Evolutionary conservation across 30 jellyfish, hydroid and myxozoan species (phyloP), one percentile per base, ranked within the genome.

Genomic region (Pseudorhiza aurosa): DNA sequence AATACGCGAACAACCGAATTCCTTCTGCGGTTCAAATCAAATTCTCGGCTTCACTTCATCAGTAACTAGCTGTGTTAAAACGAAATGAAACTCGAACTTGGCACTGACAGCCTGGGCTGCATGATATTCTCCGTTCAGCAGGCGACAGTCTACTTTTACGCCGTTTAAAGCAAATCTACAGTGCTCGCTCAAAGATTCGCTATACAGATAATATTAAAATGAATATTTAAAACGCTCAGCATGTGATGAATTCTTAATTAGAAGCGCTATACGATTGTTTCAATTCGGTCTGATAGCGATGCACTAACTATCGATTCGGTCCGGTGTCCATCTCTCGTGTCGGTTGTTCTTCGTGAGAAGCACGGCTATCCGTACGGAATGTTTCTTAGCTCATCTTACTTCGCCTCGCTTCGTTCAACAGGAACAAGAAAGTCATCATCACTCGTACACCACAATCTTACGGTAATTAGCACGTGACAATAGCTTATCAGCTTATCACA

Each of bases 401-500:
- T 73, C 35, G 30, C 75, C 26, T 57, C 86, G 75, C 86, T 30
- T 73, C 86, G 73, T 53, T 73, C 60, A 36, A 32, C 86, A 39
- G 18, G 29, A 51, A 50, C 86, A 73, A 71, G 21, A 0, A 18
- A 47, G 40, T 73, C 74, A 73, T 68, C 82, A 68, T 73, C 86
- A 73, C 56, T 51, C 75, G 67, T 15, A 22, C 75, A 56, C 86
- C 86, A 55, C 86, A 73, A 73, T 73, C 86, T 65, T 2, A 49
- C 43, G 44, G 74, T 33, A 73, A 73, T 73, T 65, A 73, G 24
- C 65, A 29, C 4, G 58, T 33, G 55, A 73, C 86, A 73, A 73
- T 73, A 73, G 86, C 86, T 73, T 73, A 73, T 73, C 75, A 73
- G 86, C 86, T 73, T 73, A 73, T 73, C 75, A 73, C 10, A 73